Evolutionary conservation across 2,113 vertebrate genomes (phyloP).

Genomic region (Anguilla rostrata): DNA sequence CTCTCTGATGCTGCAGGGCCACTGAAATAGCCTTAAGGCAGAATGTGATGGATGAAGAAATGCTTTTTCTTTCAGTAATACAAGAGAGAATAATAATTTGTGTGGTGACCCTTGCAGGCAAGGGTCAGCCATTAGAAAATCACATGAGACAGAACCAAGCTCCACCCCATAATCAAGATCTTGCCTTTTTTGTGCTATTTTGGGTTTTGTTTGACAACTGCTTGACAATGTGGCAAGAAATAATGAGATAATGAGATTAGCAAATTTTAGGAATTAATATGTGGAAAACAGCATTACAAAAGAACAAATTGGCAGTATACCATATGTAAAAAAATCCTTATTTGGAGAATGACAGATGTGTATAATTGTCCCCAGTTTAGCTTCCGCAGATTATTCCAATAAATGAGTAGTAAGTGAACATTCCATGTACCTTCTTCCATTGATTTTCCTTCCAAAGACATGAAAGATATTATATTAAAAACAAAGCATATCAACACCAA

Average conservation of each 20-base stretch:
- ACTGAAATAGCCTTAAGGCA: neutral
- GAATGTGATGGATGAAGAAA: slow-evolving; percentile 5
- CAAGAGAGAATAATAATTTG: slow-evolving; percentile 7
- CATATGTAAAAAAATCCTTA: neutral
- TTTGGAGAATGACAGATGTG: neutral
- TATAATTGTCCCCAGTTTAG: neutral
- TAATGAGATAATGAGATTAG: neutral
- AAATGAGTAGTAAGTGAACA: neutral
- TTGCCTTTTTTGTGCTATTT: neutral
- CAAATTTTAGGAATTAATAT: neutral
- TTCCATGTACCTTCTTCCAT: neutral
- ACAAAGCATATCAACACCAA: neutral
- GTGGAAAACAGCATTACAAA: neutral
- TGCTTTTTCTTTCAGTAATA: slow-evolving; percentile 1
- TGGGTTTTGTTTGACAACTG: neutral
- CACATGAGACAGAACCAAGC: neutral
- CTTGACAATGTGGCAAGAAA: neutral
- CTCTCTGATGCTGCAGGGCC: neutral
- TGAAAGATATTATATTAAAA: neutral
- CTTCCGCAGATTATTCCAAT: neutral
- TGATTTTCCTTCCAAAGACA: neutral
- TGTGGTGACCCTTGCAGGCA: slow-evolving; percentile 2
- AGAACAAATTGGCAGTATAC: neutral
- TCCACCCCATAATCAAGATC: neutral
- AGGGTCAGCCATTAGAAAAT: slow-evolving; percentile 3